Percentiles rank a stretch among this genome's conserved stretches.
phyloP scores from a whole-genome alignment of 2,888 invertebrate genomes.

The Conops quadrifasciatus region DNA sequence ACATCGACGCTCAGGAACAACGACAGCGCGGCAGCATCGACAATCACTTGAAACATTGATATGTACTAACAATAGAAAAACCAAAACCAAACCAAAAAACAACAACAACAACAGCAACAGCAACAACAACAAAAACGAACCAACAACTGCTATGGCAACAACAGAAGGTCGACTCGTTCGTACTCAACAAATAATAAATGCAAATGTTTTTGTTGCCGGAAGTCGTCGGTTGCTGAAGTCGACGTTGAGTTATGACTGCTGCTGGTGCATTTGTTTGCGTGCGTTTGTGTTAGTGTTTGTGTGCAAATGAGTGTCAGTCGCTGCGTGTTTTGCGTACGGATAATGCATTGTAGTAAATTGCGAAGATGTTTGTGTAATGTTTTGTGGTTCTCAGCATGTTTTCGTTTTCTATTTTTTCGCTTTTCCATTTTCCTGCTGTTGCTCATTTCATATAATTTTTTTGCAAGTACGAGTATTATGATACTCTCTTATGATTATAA shows the following conservation, averaged over 20 bases:
- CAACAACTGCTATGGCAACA: not conserved
- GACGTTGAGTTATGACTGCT: slow-evolving; percentile 19
- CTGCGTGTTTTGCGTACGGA: not conserved
- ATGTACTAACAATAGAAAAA: no score
- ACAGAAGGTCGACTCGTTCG: slow-evolving; percentile 4
- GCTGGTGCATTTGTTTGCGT: not conserved
- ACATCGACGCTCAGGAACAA: slow-evolving; percentile 17
- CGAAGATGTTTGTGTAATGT: not conserved
- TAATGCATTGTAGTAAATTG: slow-evolving; percentile 6
- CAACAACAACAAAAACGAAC: slow-evolving; percentile 18
- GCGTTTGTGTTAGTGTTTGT: not conserved
- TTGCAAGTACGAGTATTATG: no score
- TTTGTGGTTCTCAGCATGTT: slow-evolving; percentile 24
- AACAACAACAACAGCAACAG: slow-evolving; percentile 21
- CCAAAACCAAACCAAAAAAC: no score
- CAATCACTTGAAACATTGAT: not conserved
- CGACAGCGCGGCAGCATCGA: not conserved
- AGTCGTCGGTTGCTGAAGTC: slow-evolving; percentile 26
- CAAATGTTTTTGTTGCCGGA: slow-evolving; percentile 23
- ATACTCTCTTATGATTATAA: no score
- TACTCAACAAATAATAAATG: slow-evolving; percentile 29
- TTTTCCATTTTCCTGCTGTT: no score
- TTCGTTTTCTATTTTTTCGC: no score
- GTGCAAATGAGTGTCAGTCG: not conserved
- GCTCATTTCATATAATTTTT: no score